Percentiles rank a stretch among this genome's conserved stretches.
These are phyloP conservation scores for Phylloscopus trochiloides DNA, from an alignment of 2,113 vertebrate genomes.

Conservation along the genomic window DNA sequence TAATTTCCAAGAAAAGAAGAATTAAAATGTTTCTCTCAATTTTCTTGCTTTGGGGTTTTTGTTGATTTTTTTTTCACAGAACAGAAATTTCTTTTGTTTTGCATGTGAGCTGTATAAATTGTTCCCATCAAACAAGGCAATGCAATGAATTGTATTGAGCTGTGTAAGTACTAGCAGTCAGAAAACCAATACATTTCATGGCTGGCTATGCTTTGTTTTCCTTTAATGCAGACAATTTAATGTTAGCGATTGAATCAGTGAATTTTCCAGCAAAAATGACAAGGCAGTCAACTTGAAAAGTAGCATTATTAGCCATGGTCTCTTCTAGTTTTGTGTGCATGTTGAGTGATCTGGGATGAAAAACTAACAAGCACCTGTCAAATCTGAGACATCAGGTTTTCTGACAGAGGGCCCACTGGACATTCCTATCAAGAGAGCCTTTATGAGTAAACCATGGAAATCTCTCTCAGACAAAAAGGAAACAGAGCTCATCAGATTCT, in stretches of 20 bases:
- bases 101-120: neutral
- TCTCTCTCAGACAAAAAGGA: slow-evolving; percentile 77
- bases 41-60: neutral
- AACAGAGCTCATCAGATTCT: slow-evolving; percentile 78
- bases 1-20: neutral
- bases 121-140: neutral
- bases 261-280: slow-evolving; percentile 30
- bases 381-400: slow-evolving; percentile 80
- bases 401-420: slow-evolving; percentile 89
- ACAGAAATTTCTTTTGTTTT: neutral
- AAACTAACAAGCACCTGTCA: slow-evolving; percentile 93
- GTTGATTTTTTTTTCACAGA: neutral
- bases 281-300: slow-evolving; percentile 25
- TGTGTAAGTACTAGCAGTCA: neutral
- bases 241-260: neutral
- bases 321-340: slow-evolving; percentile 66
- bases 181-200: neutral
- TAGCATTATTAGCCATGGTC: slow-evolving; percentile 47
- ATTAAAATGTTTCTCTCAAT: neutral
- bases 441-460: slow-evolving; percentile 76
- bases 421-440: slow-evolving; percentile 84
- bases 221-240: slow-evolving; percentile 60
- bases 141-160: neutral
- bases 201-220: neutral
- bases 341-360: slow-evolving; percentile 76